A percentile compares a stretch with the other conserved stretches of the same genome.
Evolutionary conservation across 2,113 vertebrate genomes (phyloP).

Genomic region (Eolophus roseicapilla): DNA sequence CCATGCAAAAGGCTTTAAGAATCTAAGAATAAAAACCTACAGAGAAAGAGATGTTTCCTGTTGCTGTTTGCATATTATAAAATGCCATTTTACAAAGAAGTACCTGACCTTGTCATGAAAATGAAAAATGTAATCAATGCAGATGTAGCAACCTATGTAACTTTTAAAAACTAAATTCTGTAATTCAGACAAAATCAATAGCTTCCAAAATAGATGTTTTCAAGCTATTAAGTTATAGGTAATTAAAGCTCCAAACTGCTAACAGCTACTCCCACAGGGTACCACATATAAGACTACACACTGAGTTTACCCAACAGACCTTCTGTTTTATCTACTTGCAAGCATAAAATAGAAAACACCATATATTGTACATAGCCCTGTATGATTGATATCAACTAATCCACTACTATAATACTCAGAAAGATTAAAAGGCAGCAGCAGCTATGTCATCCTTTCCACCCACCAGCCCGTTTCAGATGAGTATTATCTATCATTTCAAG

Average conservation of each 20-base stretch:
- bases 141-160: not conserved
- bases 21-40: not conserved
- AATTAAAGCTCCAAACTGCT: not conserved
- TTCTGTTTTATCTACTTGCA: not conserved
- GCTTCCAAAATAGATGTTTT: not conserved
- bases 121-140: not conserved
- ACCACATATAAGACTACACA: not conserved
- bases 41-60: not conserved
- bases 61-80: not conserved
- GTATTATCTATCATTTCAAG: not conserved
- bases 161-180: not conserved
- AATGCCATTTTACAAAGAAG: not conserved
- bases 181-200: not conserved
- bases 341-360: not conserved
- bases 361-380: not conserved
- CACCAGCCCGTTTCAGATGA: not conserved
- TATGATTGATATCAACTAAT: not conserved
- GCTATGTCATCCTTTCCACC: not conserved
- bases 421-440: constrained; percentile 12
- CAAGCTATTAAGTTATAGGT: not conserved
- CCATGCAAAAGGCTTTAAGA: not conserved
- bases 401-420: not conserved
- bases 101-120: not conserved
- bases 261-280: not conserved
- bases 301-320: not conserved